A percentile compares a stretch with the other conserved stretches of the same genome.
phyloP scores from a whole-genome alignment of 2,888 invertebrate genomes.

The Pelosia muscerda region DNA sequence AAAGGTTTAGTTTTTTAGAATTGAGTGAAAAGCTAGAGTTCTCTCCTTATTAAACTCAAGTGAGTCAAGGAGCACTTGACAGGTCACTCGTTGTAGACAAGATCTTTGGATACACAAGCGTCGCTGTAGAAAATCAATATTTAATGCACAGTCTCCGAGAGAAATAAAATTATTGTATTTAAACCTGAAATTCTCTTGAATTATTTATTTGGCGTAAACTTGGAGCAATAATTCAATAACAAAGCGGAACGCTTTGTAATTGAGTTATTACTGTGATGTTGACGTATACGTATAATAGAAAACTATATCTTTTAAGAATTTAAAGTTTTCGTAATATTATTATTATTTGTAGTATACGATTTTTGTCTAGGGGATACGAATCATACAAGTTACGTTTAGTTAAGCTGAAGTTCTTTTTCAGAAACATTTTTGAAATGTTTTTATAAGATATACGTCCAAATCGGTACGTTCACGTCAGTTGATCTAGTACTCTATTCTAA shows the following conservation, averaged over 20 bases:
- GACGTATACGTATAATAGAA: not conserved
- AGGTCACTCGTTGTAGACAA: slow-evolving; percentile 73
- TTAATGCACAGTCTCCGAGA: slow-evolving; percentile 49
- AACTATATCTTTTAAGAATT: not conserved
- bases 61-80: slow-evolving; percentile 76
- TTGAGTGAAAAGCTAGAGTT: slow-evolving; percentile 69
- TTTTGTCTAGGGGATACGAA: not conserved
- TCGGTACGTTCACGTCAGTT: not conserved
- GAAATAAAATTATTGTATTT: slow-evolving; percentile 35
- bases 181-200: slow-evolving; percentile 29
- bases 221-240: slow-evolving; percentile 31
- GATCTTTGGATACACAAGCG: slow-evolving; percentile 65
- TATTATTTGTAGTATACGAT: not conserved
- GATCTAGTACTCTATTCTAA: not conserved
- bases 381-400: not conserved
- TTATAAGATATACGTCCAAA: not conserved
- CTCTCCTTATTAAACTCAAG: slow-evolving; percentile 78
- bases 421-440: not conserved
- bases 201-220: slow-evolving; percentile 30
- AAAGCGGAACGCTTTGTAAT: too few relatives aligned
- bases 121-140: slow-evolving; percentile 59
- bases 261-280: slow-evolving; percentile 21
- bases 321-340: not conserved
- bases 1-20: slow-evolving; percentile 45
- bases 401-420: too few relatives aligned